Evolutionary conservation across 2,113 vertebrate species (phyloP), one percentile per base, ranked within the genome.

Genomic region (Hiodon alosoides): DNA sequence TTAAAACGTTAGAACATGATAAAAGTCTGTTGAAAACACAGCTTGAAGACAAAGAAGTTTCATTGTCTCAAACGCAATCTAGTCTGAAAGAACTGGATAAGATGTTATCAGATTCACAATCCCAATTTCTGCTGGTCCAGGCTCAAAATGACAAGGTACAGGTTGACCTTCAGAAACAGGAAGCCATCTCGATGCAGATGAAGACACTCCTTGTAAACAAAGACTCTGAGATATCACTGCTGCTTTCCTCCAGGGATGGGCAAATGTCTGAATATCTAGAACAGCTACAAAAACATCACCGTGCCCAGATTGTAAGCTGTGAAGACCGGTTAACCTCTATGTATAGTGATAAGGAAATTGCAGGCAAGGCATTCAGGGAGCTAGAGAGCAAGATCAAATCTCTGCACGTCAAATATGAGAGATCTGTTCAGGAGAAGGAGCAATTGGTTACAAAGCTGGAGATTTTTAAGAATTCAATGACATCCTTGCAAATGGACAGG

Each of bases 201-300:
- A 94, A 91, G 77, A 68, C 82, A 3, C 92, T 95, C 66, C 83
- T 95, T 17, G 87, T 86, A 73, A 88, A 87, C 79, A 96, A 96
- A 89, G 92, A 96, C 50, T 78, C 86, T 0, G 94, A 96, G 85
- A 95, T 96, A 73, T 91, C 93, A 3, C 82, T 92, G 51, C 80
- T 96, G 0, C 83, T 95, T 77, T 92, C 94, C 55, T 93, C 90
- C 4, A 93, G 86, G 82, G 92, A 92, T 0, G 91, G 90, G 47
- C 91, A 93, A 75, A 86, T 94, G 83, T 94, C 93, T 0, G 92
- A 84, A 14, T 95, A 95, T 77, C 83, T 95, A 54, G 73, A 83
- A 62, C 89, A 94, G 62, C 85, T 94, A 59, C 92, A 95, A 79
- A 80, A 83, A 52, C 92, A 92, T 46, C 86, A 93, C 3, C 86